Conservation (phyloP, 2,113 vertebrate species). For the Desmodus rotundus region DNA sequence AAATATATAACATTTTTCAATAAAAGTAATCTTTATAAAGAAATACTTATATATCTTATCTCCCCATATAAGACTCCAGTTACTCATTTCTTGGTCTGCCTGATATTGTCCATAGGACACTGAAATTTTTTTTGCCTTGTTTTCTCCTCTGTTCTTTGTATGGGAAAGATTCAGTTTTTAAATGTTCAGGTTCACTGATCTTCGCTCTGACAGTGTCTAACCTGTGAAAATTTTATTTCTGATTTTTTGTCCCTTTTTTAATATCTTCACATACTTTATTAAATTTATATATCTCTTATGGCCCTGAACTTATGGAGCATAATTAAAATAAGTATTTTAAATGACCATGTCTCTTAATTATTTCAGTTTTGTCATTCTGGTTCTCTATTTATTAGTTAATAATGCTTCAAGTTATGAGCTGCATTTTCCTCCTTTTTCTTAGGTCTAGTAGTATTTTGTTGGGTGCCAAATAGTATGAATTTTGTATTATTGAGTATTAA, state of each 20-base stretch:
- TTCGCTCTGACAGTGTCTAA: neutral
- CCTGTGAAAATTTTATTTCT: neutral
- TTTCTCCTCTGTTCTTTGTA: neutral
- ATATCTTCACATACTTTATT: neutral
- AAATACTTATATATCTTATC: neutral
- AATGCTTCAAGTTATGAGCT: neutral
- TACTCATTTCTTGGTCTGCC: neutral
- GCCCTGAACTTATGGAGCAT: neutral
- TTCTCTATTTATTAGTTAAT: neutral
- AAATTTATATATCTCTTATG: neutral
- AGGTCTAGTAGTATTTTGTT: neutral
- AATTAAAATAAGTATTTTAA: neutral
- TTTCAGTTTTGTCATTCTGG: neutral
- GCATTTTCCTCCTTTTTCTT: neutral
- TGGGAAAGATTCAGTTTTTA: neutral
- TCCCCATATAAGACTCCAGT: no score
- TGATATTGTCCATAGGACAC: neutral
- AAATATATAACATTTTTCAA: neutral
- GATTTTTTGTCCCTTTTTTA: neutral
- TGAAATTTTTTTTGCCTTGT: neutral
- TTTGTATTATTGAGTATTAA: neutral
- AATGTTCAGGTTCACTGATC: neutral
- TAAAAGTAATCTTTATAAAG: neutral
- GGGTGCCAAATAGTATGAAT: neutral
- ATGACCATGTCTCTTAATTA: neutral